A percentile compares a stretch with the other conserved stretches of the same genome.
Evolutionary conservation across 2,888 invertebrate species (phyloP).

Genomic region (Netelia virgata): DNA sequence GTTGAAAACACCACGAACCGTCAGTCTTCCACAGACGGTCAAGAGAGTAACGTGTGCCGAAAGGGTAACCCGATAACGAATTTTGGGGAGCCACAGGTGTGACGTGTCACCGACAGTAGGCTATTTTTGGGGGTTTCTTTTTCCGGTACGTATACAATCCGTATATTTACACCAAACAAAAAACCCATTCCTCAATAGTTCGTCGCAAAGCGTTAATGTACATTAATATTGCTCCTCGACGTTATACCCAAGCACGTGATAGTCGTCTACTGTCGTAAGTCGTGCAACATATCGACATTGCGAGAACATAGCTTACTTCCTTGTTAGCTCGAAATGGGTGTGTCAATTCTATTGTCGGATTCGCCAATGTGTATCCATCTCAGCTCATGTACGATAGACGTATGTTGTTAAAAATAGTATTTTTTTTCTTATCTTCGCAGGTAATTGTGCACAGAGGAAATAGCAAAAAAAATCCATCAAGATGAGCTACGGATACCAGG

Average conservation of each 20-base stretch:
- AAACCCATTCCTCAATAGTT: background rate
- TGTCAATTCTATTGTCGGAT: background rate
- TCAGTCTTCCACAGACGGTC: background rate
- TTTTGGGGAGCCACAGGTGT: conserved; percentile 41
- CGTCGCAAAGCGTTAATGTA: background rate
- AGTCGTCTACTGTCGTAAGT: background rate
- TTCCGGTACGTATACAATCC: background rate
- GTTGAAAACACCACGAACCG: background rate
- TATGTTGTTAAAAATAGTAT: conserved; percentile 30
- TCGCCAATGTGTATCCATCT: background rate
- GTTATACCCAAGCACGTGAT: background rate
- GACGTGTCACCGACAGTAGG: conserved; percentile 30
- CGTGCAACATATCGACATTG: background rate
- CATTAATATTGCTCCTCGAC: background rate
- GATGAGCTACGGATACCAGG: conserved; percentile 83
- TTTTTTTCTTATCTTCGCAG: conserved; percentile 37
- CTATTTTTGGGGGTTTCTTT: background rate
- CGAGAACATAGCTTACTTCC: background rate
- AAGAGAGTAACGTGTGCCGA: background rate
- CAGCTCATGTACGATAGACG: background rate
- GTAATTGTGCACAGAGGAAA: background rate
- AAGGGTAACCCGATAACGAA: background rate
- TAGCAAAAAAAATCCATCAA: conserved; percentile 54
- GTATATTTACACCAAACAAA: background rate
- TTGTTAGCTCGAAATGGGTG: background rate